phyloP scores from a whole-genome alignment of 64 coral and sea anemone species.

The Exaiptasia diaphana region DNA sequence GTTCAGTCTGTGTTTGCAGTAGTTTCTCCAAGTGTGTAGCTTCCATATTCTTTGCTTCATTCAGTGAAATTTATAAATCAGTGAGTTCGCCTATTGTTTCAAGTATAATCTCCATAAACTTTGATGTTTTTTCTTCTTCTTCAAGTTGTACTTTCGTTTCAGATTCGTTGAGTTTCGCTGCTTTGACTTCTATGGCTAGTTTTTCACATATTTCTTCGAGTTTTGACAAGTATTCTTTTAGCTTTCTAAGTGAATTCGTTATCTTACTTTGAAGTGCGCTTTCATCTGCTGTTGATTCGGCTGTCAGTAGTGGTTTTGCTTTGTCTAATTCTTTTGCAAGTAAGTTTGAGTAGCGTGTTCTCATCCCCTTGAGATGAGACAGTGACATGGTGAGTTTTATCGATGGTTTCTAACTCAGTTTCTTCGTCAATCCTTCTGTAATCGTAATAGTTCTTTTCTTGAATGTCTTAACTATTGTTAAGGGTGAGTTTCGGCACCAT shows the following conservation, averaged over 20 bases:
- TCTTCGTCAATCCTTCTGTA: not conserved
- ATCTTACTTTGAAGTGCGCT: too few relatives aligned
- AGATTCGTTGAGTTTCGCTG: not conserved
- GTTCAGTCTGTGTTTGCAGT: not conserved
- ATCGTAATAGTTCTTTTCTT: too few relatives aligned
- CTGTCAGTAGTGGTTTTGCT: not conserved
- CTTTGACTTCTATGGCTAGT: not conserved
- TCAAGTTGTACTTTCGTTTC: not conserved
- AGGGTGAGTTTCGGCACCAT: not conserved
- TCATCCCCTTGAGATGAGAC: not conserved
- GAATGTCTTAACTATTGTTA: not conserved
- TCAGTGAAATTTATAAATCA: not conserved
- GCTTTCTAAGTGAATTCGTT: not conserved
- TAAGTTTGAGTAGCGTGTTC: not conserved
- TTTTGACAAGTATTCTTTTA: not conserved
- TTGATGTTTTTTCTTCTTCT: not conserved
- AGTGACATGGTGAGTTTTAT: not conserved
- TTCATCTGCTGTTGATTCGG: not conserved
- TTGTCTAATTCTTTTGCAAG: not conserved
- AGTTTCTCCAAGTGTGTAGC: not conserved
- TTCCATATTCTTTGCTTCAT: not conserved
- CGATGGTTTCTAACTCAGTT: not conserved
- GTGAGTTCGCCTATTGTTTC: not conserved
- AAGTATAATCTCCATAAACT: not conserved
- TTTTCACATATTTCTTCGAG: not conserved